Evolutionary conservation across 2,113 vertebrate genomes (phyloP).

Genomic region (Limnothrissa miodon): DNA sequence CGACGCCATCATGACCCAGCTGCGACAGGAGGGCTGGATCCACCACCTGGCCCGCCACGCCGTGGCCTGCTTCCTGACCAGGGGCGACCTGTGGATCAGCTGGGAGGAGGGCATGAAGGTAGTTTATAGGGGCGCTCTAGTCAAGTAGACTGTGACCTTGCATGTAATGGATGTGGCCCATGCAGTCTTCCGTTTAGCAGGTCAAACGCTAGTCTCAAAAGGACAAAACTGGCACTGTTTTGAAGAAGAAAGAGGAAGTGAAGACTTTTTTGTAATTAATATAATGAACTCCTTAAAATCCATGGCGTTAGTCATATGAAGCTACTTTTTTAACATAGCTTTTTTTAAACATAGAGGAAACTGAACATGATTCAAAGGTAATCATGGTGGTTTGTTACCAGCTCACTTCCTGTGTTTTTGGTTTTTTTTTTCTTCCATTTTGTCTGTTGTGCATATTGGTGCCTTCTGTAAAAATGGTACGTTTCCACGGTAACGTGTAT

Average conservation of each 20-base stretch:
- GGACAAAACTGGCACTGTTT: background rate
- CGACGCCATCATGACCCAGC: conserved; percentile 97
- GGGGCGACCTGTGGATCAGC: conserved; percentile 96
- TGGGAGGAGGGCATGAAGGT: conserved; percentile 99
- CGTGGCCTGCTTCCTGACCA: conserved; percentile 93
- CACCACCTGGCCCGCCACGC: conserved; percentile 96
- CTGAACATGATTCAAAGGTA: background rate
- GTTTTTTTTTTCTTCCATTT: background rate
- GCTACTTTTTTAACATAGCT: background rate
- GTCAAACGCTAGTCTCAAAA: background rate
- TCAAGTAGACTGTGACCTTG: background rate
- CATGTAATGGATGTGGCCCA: background rate
- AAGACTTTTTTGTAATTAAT: background rate
- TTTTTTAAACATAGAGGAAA: background rate
- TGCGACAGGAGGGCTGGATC: conserved; percentile 96
- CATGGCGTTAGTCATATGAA: background rate
- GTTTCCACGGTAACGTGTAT: background rate
- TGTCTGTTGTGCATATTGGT: background rate
- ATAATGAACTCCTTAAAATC: background rate
- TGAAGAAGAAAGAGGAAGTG: background rate
- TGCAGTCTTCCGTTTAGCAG: background rate
- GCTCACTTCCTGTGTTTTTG: background rate
- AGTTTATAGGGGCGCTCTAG: background rate
- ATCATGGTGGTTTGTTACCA: background rate
- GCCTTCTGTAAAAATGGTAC: background rate